These are phyloP conservation scores for Empidonax traillii DNA, from an alignment of 2,113 vertebrate genomes.

Conservation along the genomic window DNA sequence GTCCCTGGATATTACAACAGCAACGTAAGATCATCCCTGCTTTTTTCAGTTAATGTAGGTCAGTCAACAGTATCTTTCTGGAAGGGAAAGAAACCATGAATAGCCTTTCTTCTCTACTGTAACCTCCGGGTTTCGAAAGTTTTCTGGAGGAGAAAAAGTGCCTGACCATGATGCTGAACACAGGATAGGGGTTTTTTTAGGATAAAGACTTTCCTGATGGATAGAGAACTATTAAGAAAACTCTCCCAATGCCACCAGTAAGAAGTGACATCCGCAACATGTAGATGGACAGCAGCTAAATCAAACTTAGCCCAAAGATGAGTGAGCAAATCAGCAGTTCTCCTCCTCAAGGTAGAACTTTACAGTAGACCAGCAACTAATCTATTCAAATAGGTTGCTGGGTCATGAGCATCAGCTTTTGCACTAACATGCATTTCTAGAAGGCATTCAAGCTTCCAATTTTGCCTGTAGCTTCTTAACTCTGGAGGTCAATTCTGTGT, in stretches of 20 bases:
- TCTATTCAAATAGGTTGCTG: background rate
- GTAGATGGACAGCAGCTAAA: background rate
- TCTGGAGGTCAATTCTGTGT: background rate
- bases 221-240: background rate
- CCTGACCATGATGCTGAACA: background rate
- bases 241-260: background rate
- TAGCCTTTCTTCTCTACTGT: background rate
- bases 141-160: background rate
- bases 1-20: conserved; percentile 69
- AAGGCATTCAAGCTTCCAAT: background rate
- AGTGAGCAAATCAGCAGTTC: background rate
- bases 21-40: conserved; percentile 51
- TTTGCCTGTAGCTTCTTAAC: background rate
- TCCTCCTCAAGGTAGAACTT: background rate
- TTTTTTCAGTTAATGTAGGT: background rate
- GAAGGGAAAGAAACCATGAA: background rate
- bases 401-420: background rate
- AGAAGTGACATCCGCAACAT: background rate
- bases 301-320: background rate
- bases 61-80: background rate
- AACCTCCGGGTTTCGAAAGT: background rate
- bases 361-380: background rate
- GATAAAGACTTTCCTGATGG: background rate
- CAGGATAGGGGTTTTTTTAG: background rate
- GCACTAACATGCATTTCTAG: background rate